These are phyloP conservation scores for Datnioides undecimradiatus DNA, from an alignment of 2,113 vertebrate genomes.

Conservation along the genomic window DNA sequence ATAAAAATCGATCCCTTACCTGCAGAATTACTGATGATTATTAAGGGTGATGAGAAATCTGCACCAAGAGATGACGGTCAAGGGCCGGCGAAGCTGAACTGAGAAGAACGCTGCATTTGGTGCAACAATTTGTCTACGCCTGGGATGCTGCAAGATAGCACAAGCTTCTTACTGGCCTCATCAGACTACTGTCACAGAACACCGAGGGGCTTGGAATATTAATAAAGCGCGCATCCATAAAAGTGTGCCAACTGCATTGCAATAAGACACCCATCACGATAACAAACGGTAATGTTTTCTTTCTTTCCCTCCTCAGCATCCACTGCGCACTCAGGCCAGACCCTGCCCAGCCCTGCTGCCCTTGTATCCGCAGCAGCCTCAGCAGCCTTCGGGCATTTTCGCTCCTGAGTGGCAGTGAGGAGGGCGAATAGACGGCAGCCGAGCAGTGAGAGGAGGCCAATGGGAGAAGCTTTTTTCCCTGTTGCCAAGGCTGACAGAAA, in stretches of 20 bases:
- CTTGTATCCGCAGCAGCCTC: conserved; percentile 62
- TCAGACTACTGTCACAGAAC: conserved; percentile 6
- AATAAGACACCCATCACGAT: conserved; percentile 51
- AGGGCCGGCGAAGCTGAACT: conserved; percentile 13
- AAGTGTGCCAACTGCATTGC: conserved; percentile 36
- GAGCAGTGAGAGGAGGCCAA: conserved; percentile 55
- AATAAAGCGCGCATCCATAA: conserved; percentile 37
- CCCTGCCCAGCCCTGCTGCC: conserved; percentile 65
- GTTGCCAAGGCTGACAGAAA: conserved; percentile 75
- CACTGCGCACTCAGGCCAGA: conserved; percentile 68
- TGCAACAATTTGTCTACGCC: conserved; percentile 67
- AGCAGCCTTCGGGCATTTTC: conserved; percentile 33
- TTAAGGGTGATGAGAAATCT: conserved; percentile 32
- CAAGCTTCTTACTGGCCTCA: conserved; percentile 24
- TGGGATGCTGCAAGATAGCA: conserved; percentile 44
- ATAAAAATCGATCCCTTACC: conserved; percentile 61
- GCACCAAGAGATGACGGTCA: conserved; percentile 31
- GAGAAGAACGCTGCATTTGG: conserved; percentile 60
- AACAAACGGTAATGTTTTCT: background rate
- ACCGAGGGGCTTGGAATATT: background rate
- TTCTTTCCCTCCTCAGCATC: conserved; percentile 47
- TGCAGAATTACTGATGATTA: conserved; percentile 48
- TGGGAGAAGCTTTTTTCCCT: conserved; percentile 54
- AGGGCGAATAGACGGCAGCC: conserved; percentile 58
- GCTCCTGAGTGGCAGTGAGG: conserved; percentile 59